phyloP scores from a whole-genome alignment of 1,140 invertebrate species.

The Leguminivora glycinivorella region DNA sequence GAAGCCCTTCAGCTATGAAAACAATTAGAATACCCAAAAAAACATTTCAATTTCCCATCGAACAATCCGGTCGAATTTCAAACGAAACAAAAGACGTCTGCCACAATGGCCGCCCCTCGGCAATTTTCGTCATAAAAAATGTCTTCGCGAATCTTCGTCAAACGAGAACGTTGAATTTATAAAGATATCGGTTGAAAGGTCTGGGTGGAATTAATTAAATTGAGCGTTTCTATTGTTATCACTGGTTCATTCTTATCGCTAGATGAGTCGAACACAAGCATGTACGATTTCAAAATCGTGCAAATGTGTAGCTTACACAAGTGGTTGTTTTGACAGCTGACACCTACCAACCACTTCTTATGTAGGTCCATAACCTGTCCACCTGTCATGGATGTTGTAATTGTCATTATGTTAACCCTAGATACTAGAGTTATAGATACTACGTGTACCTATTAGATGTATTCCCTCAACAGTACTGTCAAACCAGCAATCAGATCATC shows the following conservation, averaged over 20 bases:
- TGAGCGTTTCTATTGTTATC: conserved; percentile 18
- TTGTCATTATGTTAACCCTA: no score
- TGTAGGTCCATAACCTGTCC: no score
- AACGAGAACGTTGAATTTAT: conserved; percentile 26
- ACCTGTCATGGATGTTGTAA: no score
- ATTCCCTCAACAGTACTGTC: no score
- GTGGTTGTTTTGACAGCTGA: no score
- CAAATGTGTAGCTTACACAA: no score
- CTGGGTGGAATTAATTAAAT: conserved; percentile 23
- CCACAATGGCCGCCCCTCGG: conserved; percentile 23
- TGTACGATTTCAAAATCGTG: background rate
- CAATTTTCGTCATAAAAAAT: conserved; percentile 32
- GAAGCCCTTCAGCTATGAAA: background rate
- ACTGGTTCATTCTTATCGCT: background rate
- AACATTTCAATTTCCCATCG: conserved; percentile 21
- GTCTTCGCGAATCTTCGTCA: conserved; percentile 19
- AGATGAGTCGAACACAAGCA: background rate
- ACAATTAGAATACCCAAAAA: conserved; percentile 25
- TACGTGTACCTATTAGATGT: no score
- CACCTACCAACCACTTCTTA: no score
- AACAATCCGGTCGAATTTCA: conserved; percentile 25
- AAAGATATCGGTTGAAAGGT: conserved; percentile 24
- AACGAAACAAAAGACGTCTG: conserved; percentile 31
- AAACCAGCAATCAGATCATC: no score
- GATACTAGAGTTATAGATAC: no score